Evolutionary conservation across 2,888 invertebrate species (phyloP), one percentile per base, ranked within the genome.

Genomic region (Chalcis sispes): DNA sequence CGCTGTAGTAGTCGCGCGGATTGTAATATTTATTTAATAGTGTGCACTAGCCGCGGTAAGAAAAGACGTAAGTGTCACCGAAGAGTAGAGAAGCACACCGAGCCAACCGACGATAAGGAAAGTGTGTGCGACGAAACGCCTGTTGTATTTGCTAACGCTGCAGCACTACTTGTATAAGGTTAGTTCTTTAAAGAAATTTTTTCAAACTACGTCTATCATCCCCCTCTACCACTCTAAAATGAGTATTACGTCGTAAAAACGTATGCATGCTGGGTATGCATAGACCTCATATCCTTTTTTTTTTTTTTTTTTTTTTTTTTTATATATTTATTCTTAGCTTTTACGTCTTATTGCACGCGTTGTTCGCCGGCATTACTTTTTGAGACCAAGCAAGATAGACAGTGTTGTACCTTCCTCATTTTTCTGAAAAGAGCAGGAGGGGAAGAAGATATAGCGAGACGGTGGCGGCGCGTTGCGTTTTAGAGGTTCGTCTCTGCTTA

Each of bases 151-250:
- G 10, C n/a, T 1, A 62, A 46, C 27, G 62, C 62, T 48, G 29
- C 46, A 62, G 62, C 46, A 27, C 62, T 62, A 62, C 61, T 62
- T 46, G 8, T 62, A 62, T 62, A 62, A 62, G 62, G 62, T 62
- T 62, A 62, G 62, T 62, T 3, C 20, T 10, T 2, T 46, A 7
- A 36, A 36, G 10, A 36, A 36, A 36, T 36, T 36, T n/a, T n/a
- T 20, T 10, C 7, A 18, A 20, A 3, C 20, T 54, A 54, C 10
- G 10, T 27, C 10, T 50, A 15, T 25, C 54, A 2, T 25, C 18
- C n/a, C n/a, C n/a, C n/a, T n/a, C n/a, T n/a, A n/a, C n/a, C n/a
- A n/a, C n/a, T n/a, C n/a, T n/a, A n/a, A n/a, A n/a, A n/a, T n/a
- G n/a, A n/a, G n/a, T n/a, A n/a, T n/a, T n/a, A n/a, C n/a, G n/a